A percentile compares a stretch with the other conserved stretches of the same genome.
These are phyloP conservation scores for Burhinus oedicnemus DNA, from an alignment of 2,113 vertebrate species.

Conservation along the genomic window DNA sequence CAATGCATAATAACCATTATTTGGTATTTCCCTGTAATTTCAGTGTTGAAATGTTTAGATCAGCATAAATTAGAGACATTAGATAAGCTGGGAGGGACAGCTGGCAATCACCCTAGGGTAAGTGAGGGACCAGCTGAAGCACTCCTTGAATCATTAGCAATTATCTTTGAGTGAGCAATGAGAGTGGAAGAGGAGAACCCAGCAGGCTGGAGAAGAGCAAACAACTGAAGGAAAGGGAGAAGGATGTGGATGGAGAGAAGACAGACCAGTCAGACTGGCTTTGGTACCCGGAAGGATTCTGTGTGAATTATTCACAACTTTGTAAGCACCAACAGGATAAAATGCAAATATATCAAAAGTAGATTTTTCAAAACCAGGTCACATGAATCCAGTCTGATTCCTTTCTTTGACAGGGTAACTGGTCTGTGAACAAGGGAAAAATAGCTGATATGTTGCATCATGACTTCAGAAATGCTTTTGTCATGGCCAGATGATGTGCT, in stretches of 20 bases:
- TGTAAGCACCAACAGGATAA: neutral
- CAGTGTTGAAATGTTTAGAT: neutral
- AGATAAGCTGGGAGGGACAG: neutral
- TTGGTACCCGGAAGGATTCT: neutral
- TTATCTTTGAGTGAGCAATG: neutral
- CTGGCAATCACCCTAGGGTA: neutral
- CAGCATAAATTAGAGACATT: neutral
- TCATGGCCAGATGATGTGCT: neutral
- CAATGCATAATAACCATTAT: neutral
- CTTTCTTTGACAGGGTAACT: neutral
- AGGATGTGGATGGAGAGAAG: neutral
- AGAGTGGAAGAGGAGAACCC: neutral
- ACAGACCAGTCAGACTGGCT: neutral
- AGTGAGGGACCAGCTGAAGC: neutral
- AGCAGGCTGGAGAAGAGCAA: neutral
- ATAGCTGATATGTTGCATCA: neutral
- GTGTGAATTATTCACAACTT: neutral
- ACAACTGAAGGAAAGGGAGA: neutral
- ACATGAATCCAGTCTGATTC: neutral
- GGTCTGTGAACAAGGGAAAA: neutral
- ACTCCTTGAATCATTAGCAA: neutral
- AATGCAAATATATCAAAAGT: neutral
- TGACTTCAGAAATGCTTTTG: neutral
- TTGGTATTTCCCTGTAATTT: neutral
- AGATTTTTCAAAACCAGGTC: neutral